A percentile compares a stretch with the other conserved stretches of the same genome.
These are phyloP conservation scores for Anguilla rostrata DNA, from an alignment of 2,113 vertebrate genomes.

Conservation along the genomic window DNA sequence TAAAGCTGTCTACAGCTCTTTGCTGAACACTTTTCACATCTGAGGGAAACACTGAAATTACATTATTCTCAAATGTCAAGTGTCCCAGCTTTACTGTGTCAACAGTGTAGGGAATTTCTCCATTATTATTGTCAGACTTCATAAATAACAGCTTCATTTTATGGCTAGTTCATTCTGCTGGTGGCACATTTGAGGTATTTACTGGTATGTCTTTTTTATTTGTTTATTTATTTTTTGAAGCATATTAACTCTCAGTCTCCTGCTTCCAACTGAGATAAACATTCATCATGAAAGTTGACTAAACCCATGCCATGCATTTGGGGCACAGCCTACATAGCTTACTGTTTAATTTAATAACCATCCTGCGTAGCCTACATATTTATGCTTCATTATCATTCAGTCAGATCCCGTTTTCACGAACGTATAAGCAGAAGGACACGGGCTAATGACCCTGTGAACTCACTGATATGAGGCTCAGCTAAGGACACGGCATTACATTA, in stretches of 20 bases:
- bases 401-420: constrained; percentile 65
- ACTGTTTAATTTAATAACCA: constrained; percentile 46
- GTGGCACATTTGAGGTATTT: not conserved
- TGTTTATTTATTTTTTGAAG: too few relatives aligned
- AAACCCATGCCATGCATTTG: too few relatives aligned
- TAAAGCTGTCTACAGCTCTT: not conserved
- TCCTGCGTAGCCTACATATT: constrained; percentile 47
- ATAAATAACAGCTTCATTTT: not conserved
- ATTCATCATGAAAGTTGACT: too few relatives aligned
- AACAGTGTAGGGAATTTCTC: not conserved
- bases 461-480: constrained; percentile 64
- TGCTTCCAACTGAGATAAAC: too few relatives aligned
- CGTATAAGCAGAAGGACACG: constrained; percentile 53
- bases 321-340: not conserved
- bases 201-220: not conserved
- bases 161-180: not conserved
- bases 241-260: too few relatives aligned
- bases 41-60: not conserved
- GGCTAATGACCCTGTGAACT: constrained; percentile 46
- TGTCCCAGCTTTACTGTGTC: not conserved
- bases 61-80: constrained; percentile 7
- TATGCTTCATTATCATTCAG: constrained; percentile 53
- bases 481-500: constrained; percentile 64
- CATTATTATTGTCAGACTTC: not conserved
- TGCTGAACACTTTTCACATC: not conserved